Percentiles rank a stretch among this genome's conserved stretches.
Evolutionary conservation across 2,888 invertebrate species (phyloP).

Genomic region (Drosophila picticornis): DNA sequence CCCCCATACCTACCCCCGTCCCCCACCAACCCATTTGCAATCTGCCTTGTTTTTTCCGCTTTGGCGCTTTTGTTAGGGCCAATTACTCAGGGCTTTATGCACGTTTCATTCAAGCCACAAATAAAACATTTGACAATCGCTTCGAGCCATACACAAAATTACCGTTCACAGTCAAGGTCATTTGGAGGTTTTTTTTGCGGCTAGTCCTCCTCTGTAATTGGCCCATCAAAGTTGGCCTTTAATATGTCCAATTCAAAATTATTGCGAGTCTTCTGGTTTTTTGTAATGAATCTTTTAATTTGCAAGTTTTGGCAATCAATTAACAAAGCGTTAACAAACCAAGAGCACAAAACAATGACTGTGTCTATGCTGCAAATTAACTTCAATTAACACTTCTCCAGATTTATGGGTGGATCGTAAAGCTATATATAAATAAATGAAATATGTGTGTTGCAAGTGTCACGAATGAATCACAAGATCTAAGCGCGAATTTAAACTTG

Average conservation of each 20-base stretch:
- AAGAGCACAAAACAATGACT: slow-evolving; percentile 20
- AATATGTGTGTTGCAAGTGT: neutral
- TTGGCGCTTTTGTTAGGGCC: slow-evolving; percentile 53
- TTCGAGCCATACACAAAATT: slow-evolving; percentile 16
- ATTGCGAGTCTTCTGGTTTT: slow-evolving; percentile 2
- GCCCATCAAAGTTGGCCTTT: slow-evolving; percentile 4
- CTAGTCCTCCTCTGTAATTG: neutral
- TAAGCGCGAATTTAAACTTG: slow-evolving; percentile 8
- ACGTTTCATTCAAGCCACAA: slow-evolving; percentile 43
- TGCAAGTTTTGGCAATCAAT: slow-evolving; percentile 12
- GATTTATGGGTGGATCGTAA: slow-evolving; percentile 12
- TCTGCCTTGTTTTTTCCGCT: slow-evolving; percentile 35
- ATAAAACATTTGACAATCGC: slow-evolving; percentile 30
- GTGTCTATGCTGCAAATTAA: neutral
- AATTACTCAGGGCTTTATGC: slow-evolving; percentile 63
- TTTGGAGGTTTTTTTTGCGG: slow-evolving; percentile 3
- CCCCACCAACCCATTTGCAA: neutral
- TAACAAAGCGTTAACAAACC: slow-evolving; percentile 29
- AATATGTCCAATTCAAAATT: neutral
- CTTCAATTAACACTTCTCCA: slow-evolving; percentile 14
- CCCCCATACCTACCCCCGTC: neutral
- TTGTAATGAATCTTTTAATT: slow-evolving; percentile 14
- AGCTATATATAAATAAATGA: neutral
- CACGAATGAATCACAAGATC: slow-evolving; percentile 22
- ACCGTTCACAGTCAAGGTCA: slow-evolving; percentile 70